These are phyloP conservation scores for Drosophila subsilvestris DNA, from an alignment of 2,888 invertebrate genomes.

Conservation along the genomic window DNA sequence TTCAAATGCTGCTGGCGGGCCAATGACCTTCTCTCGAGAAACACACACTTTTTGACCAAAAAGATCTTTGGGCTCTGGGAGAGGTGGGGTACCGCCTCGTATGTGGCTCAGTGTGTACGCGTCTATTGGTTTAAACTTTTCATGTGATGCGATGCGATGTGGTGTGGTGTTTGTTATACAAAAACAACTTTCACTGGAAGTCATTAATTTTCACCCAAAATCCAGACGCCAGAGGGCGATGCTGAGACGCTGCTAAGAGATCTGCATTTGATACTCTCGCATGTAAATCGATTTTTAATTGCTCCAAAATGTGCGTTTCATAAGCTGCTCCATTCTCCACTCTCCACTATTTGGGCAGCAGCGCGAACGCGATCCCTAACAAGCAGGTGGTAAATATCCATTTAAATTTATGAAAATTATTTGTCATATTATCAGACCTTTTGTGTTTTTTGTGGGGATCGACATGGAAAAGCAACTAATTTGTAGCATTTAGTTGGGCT, in stretches of 20 bases:
- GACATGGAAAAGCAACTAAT: slow-evolving; percentile 50
- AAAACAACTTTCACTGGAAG: slow-evolving; percentile 66
- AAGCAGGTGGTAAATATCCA: slow-evolving; percentile 52
- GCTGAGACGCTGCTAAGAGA: slow-evolving; percentile 26
- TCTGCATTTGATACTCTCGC: slow-evolving; percentile 37
- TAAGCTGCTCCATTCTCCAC: slow-evolving; percentile 28
- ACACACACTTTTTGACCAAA: slow-evolving; percentile 57
- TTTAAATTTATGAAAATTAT: slow-evolving; percentile 58
- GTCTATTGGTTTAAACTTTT: slow-evolving; percentile 52
- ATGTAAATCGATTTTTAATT: slow-evolving; percentile 78
- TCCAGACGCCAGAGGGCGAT: slow-evolving; percentile 41
- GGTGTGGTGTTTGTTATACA: slow-evolving; percentile 44
- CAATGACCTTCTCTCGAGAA: slow-evolving; percentile 61
- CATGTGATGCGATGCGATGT: slow-evolving; percentile 4
- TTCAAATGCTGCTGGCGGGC: slow-evolving; percentile 51
- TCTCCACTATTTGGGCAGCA: slow-evolving; percentile 8
- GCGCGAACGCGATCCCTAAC: slow-evolving; percentile 21
- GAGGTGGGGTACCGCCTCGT: no score
- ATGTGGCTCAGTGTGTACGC: slow-evolving; percentile 9
- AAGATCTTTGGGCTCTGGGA: slow-evolving; percentile 31
- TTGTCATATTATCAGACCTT: slow-evolving; percentile 35
- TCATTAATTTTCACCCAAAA: slow-evolving; percentile 70
- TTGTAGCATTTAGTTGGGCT: slow-evolving; percentile 61
- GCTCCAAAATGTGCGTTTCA: slow-evolving; percentile 48
- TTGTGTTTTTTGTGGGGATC: not conserved